phyloP scores from a whole-genome alignment of 2,888 invertebrate species.

The Drosophila pseudotakahashii region DNA sequence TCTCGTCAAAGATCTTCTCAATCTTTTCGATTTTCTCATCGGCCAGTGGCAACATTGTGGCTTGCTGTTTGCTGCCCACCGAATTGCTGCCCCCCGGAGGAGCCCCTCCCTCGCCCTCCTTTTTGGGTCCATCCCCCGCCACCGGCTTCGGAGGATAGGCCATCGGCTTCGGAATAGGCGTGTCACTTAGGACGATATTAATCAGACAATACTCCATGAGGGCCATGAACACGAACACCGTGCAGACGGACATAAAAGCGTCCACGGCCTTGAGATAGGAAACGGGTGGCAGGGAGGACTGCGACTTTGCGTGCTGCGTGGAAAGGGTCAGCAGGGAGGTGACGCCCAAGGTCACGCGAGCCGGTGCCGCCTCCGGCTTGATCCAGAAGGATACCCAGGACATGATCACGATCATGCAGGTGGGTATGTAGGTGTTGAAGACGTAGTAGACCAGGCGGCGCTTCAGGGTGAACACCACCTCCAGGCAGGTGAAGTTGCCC shows the following conservation, averaged over 20 bases:
- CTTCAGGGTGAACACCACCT: constrained; percentile 95
- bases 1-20: constrained; percentile 84
- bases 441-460: constrained; percentile 95
- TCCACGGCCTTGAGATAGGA: constrained; percentile 97
- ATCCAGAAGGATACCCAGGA: constrained; percentile 99
- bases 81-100: constrained; percentile 59
- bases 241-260: constrained; percentile 96
- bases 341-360: constrained; percentile 95
- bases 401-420: constrained; percentile 97
- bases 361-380: constrained; percentile 96
- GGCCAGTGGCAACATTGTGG: constrained; percentile 67
- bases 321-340: constrained; percentile 94
- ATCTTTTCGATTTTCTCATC: constrained; percentile 83
- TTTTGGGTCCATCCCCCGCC: constrained; percentile 79
- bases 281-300: constrained; percentile 96
- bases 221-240: constrained; percentile 96
- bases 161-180: constrained; percentile 83
- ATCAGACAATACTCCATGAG: constrained; percentile 96
- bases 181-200: constrained; percentile 86
- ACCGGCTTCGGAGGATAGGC: constrained; percentile 83
- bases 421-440: constrained; percentile 97
- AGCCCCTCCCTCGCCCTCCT: constrained; percentile 64
- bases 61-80: constrained; percentile 51
- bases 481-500: constrained; percentile 95
- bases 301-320: constrained; percentile 96